Conservation (phyloP, 2,888 invertebrate species). For the Morpho helenor region DNA sequence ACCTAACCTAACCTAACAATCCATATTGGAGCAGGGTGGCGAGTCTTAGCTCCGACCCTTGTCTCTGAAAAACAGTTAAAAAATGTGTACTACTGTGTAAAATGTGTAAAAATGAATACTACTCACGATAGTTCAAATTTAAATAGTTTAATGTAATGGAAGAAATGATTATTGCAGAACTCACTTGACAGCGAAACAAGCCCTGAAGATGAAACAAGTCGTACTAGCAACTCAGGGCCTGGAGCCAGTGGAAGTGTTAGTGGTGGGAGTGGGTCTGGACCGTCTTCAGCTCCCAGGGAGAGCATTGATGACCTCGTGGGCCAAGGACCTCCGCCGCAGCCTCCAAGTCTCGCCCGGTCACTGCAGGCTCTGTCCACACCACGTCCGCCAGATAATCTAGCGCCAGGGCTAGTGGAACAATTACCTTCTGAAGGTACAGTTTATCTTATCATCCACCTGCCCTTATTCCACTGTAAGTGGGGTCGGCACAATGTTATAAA, state of each 20-base stretch:
- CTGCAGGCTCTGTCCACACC: slow-evolving; percentile 81
- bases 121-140: too few relatives aligned
- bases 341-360: slow-evolving; percentile 80
- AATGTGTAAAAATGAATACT: too few relatives aligned
- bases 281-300: slow-evolving; percentile 29
- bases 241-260: slow-evolving; percentile 54
- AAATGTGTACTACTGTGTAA: too few relatives aligned
- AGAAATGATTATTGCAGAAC: slow-evolving; percentile 41
- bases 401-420: slow-evolving; percentile 83
- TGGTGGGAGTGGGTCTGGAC: slow-evolving; percentile 36
- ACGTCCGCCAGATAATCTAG: slow-evolving; percentile 77
- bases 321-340: slow-evolving; percentile 59
- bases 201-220: slow-evolving; percentile 65
- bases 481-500: too few relatives aligned
- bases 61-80: too few relatives aligned
- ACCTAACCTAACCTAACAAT: too few relatives aligned
- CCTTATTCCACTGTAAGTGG: too few relatives aligned
- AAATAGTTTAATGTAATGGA: background rate
- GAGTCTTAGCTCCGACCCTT: too few relatives aligned
- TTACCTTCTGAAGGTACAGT: slow-evolving; percentile 84
- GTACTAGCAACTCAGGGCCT: slow-evolving; percentile 55
- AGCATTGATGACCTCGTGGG: slow-evolving; percentile 39
- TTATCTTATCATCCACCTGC: too few relatives aligned
- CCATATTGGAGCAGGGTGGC: too few relatives aligned
- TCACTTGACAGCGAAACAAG: slow-evolving; percentile 70